phyloP scores from a whole-genome alignment of 1,140 invertebrate genomes.

The Drosophila nannoptera region DNA sequence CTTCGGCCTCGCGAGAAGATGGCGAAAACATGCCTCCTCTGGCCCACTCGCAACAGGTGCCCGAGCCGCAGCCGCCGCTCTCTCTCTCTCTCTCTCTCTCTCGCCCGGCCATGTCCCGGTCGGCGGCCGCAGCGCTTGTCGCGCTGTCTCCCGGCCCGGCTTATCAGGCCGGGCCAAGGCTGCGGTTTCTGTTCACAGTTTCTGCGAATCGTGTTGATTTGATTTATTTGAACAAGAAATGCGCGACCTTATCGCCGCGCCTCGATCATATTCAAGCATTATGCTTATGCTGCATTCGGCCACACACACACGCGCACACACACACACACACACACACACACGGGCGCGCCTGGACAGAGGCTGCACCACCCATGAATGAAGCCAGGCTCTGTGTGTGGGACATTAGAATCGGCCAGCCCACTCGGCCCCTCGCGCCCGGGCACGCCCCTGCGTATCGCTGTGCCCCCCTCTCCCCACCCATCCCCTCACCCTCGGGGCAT shows the following conservation, averaged over 20 bases:
- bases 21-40: not conserved
- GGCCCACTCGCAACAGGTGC: conserved; percentile 5
- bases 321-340: conserved; percentile 40
- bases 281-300: conserved; percentile 66
- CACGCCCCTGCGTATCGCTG: too few species aligned
- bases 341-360: not conserved
- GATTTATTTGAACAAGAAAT: conserved; percentile 67
- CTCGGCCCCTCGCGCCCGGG: too few species aligned
- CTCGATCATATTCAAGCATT: conserved; percentile 77
- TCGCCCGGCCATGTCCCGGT: too few species aligned
- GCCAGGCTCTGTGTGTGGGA: conserved; percentile 65
- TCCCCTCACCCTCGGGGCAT: not conserved
- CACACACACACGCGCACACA: not conserved
- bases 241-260: conserved; percentile 58
- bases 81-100: too few species aligned
- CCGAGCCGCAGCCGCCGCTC: too few species aligned
- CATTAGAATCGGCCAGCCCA: conserved; percentile 57
- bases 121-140: conserved; percentile 19
- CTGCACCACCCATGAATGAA: conserved; percentile 70
- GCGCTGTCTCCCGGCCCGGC: conserved; percentile 5
- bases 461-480: not conserved
- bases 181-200: conserved; percentile 44
- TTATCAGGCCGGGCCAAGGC: conserved; percentile 43
- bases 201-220: conserved; percentile 78
- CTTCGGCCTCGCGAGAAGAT: too few species aligned